phyloP scores from a whole-genome alignment of 2,113 vertebrate genomes.

The Pelvicachromis taeniatus region DNA sequence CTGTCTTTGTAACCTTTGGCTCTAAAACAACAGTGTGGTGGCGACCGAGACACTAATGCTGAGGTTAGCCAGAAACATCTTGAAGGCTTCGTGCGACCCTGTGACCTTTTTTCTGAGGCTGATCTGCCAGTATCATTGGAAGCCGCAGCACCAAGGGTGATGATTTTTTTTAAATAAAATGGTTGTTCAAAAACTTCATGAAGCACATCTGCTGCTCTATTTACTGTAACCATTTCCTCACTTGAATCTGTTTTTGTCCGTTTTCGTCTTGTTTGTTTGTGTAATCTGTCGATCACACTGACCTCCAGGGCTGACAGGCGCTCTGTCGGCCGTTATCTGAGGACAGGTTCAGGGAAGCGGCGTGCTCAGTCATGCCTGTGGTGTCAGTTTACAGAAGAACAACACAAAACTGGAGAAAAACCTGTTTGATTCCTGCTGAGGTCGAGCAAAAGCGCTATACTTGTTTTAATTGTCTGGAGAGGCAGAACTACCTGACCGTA shows the following conservation, averaged over 20 bases:
- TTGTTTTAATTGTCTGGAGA: neutral
- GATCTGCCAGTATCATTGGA: neutral
- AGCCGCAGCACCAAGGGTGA: neutral
- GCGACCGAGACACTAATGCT: no score
- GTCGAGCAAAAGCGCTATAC: neutral
- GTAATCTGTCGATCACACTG: neutral
- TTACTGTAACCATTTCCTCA: neutral
- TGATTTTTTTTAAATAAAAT: no score
- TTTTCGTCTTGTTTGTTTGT: neutral
- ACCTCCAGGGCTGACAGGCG: neutral
- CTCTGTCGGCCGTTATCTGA: neutral
- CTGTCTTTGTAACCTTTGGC: no score
- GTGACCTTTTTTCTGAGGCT: neutral
- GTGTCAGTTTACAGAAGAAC: conserved; percentile 13
- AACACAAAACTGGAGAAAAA: neutral
- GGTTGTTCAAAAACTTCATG: no score
- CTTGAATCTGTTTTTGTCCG: neutral
- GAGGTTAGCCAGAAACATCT: no score
- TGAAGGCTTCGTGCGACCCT: no score
- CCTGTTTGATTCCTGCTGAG: neutral
- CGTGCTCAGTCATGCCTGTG: conserved; percentile 14
- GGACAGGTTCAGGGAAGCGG: neutral
- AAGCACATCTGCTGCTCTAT: neutral
- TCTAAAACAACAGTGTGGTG: no score
- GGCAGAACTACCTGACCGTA: neutral